Base-by-base conservation (phyloP, 2,888 invertebrate genomes). In the Strigamia maritima region DNA sequence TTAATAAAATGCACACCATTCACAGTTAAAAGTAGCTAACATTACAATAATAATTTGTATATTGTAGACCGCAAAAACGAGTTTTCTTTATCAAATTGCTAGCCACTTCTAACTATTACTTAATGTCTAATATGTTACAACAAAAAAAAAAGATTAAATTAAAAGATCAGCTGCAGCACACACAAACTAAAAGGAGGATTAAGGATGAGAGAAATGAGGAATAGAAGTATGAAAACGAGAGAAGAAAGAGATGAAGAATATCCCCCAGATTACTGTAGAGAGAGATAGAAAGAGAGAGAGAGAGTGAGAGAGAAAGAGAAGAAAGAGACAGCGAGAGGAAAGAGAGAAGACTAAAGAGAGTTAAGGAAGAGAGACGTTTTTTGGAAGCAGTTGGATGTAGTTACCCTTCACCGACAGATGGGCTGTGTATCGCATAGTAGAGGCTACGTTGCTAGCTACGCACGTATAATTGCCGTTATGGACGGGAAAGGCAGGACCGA, bases 381-480 rank as follows among this genome's bases (percentile, higher is more conserved):
- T 75, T 75, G 75, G 70, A 70, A 70, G 70, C 70, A 70, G 70
- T 70, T 70, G 75, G 70, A 70, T 70, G 70, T 70, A 70, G 70
- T 79, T 79, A 79, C 79, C 79, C 76, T 81, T 81, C 28, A 81
- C 81, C 40, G 78, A 76, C 40, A 81, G 81, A 35, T 81, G 77
- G 38, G 81, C 80, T 70, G 81, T 81, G 79, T 80, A 80, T 75
- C 81, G 80, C 49, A 80, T 81, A 24, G 79, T 79, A 80, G 81
- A 85, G 60, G 80, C 81, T 26, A 79, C 60, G 80, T 81, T 86
- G 80, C 81, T 81, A 24, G 84, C 83, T 22, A 85, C 81, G 82
- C 86, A 86, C 2, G 84, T 86, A 82, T 86, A 86, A 79, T 85
- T 83, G 2, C 86, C 86, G 76, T 81, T 81, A 81, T 86, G 86